These are phyloP conservation scores for Lordiphosa collinella DNA, from an alignment of 1,140 invertebrate species.

Conservation along the genomic window DNA sequence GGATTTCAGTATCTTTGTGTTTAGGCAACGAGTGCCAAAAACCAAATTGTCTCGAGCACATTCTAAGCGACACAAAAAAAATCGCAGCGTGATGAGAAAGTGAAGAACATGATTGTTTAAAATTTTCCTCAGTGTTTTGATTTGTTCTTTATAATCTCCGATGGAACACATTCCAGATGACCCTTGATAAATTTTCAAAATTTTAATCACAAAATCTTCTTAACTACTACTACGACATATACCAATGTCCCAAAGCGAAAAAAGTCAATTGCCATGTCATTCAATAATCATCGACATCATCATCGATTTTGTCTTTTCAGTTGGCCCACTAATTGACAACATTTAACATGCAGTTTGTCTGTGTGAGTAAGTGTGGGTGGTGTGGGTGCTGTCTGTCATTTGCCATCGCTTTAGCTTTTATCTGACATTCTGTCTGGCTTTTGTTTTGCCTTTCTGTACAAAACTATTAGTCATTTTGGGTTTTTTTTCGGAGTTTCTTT, in stretches of 20 bases:
- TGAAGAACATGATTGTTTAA: too few species aligned
- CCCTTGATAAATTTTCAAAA: too few species aligned
- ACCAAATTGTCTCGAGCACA: too few species aligned
- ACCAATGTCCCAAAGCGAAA: neutral
- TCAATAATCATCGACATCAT: constrained; percentile 33
- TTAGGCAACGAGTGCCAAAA: too few species aligned
- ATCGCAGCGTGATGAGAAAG: too few species aligned
- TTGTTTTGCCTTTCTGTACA: constrained; percentile 52
- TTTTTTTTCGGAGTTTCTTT: constrained; percentile 23
- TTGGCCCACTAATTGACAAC: constrained; percentile 61
- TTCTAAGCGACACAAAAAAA: too few species aligned
- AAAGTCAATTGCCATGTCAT: constrained; percentile 30
- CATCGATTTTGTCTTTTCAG: constrained; percentile 27
- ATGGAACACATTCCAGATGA: too few species aligned
- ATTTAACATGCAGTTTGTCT: constrained; percentile 43
- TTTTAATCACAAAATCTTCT: too few species aligned
- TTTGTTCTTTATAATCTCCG: too few species aligned
- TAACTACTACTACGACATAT: too few species aligned
- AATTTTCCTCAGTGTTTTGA: too few species aligned
- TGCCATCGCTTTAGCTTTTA: constrained; percentile 62
- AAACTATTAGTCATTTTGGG: constrained; percentile 72
- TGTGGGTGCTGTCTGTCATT: constrained; percentile 23
- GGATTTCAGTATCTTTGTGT: too few species aligned
- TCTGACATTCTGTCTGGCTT: constrained; percentile 66
- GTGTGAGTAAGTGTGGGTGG: neutral